Base-by-base conservation (phyloP, 2,888 invertebrate genomes). In the Psylliodes chrysocephalus region DNA sequence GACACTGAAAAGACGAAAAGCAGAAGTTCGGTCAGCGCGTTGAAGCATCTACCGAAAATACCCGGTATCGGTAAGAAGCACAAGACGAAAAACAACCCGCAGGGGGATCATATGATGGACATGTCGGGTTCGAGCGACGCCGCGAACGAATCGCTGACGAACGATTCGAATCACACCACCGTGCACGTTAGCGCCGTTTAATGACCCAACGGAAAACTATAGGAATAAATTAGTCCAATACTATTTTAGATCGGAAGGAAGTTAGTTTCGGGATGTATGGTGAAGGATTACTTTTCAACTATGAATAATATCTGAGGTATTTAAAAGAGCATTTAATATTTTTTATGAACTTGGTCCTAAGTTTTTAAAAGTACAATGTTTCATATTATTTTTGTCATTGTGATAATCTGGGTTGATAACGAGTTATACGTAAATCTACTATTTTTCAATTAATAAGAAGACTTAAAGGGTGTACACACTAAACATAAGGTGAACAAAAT, bases 21-120 rank as follows among this genome's bases (percentile, higher is more conserved):
- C 82, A 87, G 56, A 49, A 44, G 75, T 84, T 88, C 79, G 18
- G 49, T 49, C 49, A 78, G 81, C 60, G 77, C 82, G 66, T 84
- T 87, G 12, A 90, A 90, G 77, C 83, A 83, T 72, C 75, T 83
- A 35, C 87, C 89, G 0, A 90, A 90, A 54, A 86, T 90, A 74
- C 86, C 89, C 1, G 89, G 88, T 28, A 84, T 90, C 55, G 87
- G 88, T 5, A 90, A 90, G 80, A 90, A 90, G 75, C 79, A 81
- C 28, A 84, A 84, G 72, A 72, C 59, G 15, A 78, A 78, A 64
- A 71, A 68, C 46, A 67, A 60, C 35, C 68, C 65, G 10, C 69
- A 71, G 52, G 69, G 67, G 12, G 74, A 77, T 14, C 60, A 60
- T 15, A 30, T 19, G 52, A 78, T 40, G 82, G 86, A 74, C 56